These are phyloP conservation scores for Squalus acanthias DNA, from an alignment of 2,797 vertebrate species.

Conservation along the genomic window DNA sequence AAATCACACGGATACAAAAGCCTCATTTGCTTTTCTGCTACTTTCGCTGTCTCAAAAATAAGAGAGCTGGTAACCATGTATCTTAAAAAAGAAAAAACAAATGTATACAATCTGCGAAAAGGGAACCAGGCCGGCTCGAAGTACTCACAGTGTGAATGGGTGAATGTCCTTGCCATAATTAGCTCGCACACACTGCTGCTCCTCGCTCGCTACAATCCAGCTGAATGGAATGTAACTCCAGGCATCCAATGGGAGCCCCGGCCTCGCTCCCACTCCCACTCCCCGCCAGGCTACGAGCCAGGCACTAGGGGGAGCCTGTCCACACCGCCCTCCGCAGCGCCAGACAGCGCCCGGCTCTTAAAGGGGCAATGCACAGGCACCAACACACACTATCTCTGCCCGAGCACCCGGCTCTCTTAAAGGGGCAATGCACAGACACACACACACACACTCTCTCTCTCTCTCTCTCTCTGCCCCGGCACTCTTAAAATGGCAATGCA, in stretches of 20 bases:
- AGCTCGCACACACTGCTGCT: neutral
- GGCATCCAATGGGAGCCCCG: conserved; percentile 23
- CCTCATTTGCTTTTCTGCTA: neutral
- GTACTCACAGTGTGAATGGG: conserved; percentile 29
- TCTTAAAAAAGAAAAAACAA: neutral
- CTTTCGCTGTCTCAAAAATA: neutral
- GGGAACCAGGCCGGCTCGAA: neutral
- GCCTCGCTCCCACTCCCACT: neutral
- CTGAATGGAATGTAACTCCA: conserved; percentile 30
- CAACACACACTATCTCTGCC: too few relatives aligned
- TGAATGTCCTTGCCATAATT: conserved; percentile 24
- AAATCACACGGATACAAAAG: neutral
- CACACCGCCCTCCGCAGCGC: neutral
- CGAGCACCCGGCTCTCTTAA: neutral
- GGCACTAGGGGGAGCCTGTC: conserved; percentile 23
- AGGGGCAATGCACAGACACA: neutral
- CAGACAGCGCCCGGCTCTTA: neutral
- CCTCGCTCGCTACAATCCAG: neutral
- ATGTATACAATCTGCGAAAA: neutral
- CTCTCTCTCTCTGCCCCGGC: neutral
- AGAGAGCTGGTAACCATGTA: neutral
- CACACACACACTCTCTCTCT: too few relatives aligned
- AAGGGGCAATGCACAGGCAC: neutral
- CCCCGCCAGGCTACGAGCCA: neutral
- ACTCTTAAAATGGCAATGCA: neutral